Conservation (phyloP, 2,888 invertebrate genomes). For the Harpalus rufipes region DNA sequence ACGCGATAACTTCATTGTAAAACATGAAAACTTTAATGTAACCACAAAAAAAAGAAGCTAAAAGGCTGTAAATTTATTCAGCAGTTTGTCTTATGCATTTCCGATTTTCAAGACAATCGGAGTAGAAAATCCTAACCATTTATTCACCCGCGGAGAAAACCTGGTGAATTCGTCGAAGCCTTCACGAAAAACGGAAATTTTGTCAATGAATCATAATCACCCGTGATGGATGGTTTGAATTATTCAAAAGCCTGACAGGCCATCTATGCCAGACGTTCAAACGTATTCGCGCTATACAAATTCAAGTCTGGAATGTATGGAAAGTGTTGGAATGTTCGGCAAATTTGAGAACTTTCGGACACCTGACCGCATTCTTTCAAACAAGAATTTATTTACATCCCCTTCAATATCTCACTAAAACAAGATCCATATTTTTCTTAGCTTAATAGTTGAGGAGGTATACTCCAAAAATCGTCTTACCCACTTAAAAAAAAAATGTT, state of each 20-base stretch:
- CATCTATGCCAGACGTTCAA: conserved; percentile 11
- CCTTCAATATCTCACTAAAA: too few species aligned
- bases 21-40: conserved; percentile 64
- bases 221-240: conserved; percentile 61
- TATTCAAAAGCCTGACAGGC: conserved; percentile 58
- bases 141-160: conserved; percentile 61
- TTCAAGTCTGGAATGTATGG: conserved; percentile 32
- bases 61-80: conserved; percentile 62
- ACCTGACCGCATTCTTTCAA: conserved; percentile 49
- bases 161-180: conserved; percentile 55
- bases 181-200: conserved; percentile 57
- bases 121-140: conserved; percentile 61
- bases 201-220: conserved; percentile 64
- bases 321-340: conserved; percentile 25
- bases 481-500: too few species aligned
- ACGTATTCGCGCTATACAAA: conserved; percentile 49
- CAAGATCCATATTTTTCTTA: too few species aligned
- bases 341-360: conserved; percentile 40
- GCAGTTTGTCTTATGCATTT: conserved; percentile 63
- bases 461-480: too few species aligned
- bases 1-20: conserved; percentile 60
- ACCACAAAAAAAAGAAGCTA: conserved; percentile 48
- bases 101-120: conserved; percentile 59
- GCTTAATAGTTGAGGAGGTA: too few species aligned
- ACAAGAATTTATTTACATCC: not conserved